Conservation (phyloP, 2,113 vertebrate species). For the Axis porcinus region DNA sequence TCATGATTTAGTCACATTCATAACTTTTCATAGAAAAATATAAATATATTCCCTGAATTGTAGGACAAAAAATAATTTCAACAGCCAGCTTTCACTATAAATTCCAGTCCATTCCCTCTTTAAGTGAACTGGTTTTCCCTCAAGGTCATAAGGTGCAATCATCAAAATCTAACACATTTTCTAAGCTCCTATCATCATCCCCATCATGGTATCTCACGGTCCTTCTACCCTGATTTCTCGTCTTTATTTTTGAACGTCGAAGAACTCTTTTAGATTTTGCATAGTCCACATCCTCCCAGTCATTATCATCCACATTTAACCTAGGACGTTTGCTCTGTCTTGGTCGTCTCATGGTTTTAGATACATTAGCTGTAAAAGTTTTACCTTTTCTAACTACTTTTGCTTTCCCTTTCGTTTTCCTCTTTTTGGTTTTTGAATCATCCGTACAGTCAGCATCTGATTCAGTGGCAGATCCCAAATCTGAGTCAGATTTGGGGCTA, state of each 20-base stretch:
- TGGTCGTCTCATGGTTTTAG: neutral
- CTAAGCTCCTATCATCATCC: conserved; percentile 56
- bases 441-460: conserved; percentile 68
- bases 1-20: conserved; percentile 67
- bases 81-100: conserved; percentile 8
- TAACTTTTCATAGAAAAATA: conserved; percentile 78
- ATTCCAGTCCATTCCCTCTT: conserved; percentile 31
- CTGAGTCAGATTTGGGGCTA: conserved; percentile 45
- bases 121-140: conserved; percentile 36
- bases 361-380: neutral
- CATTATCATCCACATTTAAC: conserved; percentile 53
- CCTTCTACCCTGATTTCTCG: conserved; percentile 67
- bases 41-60: conserved; percentile 75
- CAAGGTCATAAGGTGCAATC: conserved; percentile 67
- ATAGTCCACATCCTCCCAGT: conserved; percentile 66
- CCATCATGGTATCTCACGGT: conserved; percentile 63
- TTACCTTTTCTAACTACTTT: conserved; percentile 76
- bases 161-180: conserved; percentile 44
- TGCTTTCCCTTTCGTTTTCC: conserved; percentile 60
- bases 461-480: conserved; percentile 54
- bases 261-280: conserved; percentile 36
- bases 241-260: conserved; percentile 71
- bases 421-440: conserved; percentile 67
- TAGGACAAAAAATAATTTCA: conserved; percentile 67
- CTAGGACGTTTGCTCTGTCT: conserved; percentile 53